These are phyloP conservation scores for human DNA, from an alignment of 2,113 vertebrate species.

Conservation along the genomic window GRCh38 chr11:103105001-103105500, in stretches of 20 bases:
- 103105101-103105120: not conserved
- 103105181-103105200: not conserved
- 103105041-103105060: not conserved
- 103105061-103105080: not conserved
- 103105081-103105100: not conserved
- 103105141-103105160: not conserved
- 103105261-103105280: not conserved
- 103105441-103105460: not conserved
- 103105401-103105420: not conserved
- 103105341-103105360: not conserved
- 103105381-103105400: not conserved
- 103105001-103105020: not conserved
- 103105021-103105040: not conserved
- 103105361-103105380: not conserved
- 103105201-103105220: not conserved
- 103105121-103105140: fast-evolving
- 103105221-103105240: not conserved
- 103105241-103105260: not conserved
- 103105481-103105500: not conserved
- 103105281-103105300: not conserved
- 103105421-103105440: not conserved
- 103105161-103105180: not conserved
- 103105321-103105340: not conserved
- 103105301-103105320: not conserved
- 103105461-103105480: not conserved